A percentile compares a stretch with the other conserved stretches of the same genome.
Conservation (phyloP, 2,888 invertebrate genomes). For the Xanthorhoe designata region DNA sequence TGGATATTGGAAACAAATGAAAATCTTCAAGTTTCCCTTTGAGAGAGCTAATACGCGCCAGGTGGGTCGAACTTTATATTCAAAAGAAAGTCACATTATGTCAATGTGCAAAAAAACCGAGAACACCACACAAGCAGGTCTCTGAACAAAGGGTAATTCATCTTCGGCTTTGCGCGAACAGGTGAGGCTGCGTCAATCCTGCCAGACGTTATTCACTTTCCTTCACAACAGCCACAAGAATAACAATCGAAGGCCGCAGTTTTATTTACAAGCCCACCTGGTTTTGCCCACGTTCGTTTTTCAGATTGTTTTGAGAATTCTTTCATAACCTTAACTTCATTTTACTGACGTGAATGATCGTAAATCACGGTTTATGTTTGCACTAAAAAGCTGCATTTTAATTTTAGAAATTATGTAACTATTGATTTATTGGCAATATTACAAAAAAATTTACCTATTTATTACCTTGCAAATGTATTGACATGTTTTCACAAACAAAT, state of each 20-base stretch:
- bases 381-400: conserved; percentile 63
- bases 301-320: conserved; percentile 72
- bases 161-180: conserved; percentile 74
- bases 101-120: conserved; percentile 67
- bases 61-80: conserved; percentile 40
- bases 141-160: conserved; percentile 78
- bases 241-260: conserved; percentile 69
- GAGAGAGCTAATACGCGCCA: conserved; percentile 2
- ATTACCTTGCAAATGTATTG: background rate
- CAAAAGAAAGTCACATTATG: conserved; percentile 59
- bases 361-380: conserved; percentile 74
- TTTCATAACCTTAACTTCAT: conserved; percentile 75
- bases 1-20: conserved; percentile 49
- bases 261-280: conserved; percentile 74
- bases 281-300: conserved; percentile 65
- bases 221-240: conserved; percentile 64
- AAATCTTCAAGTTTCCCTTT: conserved; percentile 42
- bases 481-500: conserved; percentile 2
- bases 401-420: conserved; percentile 71
- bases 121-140: conserved; percentile 63
- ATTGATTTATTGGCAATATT: conserved; percentile 37
- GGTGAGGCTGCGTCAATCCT: conserved; percentile 72
- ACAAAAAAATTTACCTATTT: conserved; percentile 5
- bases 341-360: conserved; percentile 70
- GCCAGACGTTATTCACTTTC: conserved; percentile 68